Percentiles rank a stretch among this genome's conserved stretches.
Evolutionary conservation across 2,797 vertebrate genomes (phyloP).

Genomic region (Premnoplex brunnescens): DNA sequence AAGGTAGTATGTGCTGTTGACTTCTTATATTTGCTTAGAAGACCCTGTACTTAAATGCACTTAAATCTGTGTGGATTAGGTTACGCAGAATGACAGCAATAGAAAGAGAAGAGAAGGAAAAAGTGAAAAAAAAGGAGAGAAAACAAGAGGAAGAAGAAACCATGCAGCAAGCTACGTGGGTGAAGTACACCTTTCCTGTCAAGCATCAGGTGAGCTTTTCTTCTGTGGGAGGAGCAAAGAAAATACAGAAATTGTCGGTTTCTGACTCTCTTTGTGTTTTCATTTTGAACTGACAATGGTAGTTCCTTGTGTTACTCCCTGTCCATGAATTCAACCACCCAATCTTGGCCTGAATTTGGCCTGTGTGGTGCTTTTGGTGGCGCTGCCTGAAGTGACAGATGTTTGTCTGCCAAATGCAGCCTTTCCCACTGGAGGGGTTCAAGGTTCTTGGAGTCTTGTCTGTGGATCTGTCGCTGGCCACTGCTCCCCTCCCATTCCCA

Average conservation of each 20-base stretch:
- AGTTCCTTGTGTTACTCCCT: not conserved
- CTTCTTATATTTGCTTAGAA: not conserved
- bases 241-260: not conserved
- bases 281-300: not conserved
- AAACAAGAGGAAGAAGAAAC: constrained; percentile 98
- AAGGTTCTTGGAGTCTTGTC: not conserved
- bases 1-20: not conserved
- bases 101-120: constrained; percentile 97
- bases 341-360: not conserved
- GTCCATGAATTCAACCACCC: not conserved
- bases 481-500: not conserved
- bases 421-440: not conserved
- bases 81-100: constrained; percentile 96
- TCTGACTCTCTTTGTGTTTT: not conserved
- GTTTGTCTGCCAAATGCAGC: not conserved
- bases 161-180: constrained; percentile 97
- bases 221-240: not conserved
- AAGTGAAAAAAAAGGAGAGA: constrained; percentile 95
- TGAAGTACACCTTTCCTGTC: constrained; percentile 97
- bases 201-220: constrained; percentile 89
- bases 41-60: not conserved
- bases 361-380: not conserved
- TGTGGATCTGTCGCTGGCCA: not conserved
- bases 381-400: not conserved
- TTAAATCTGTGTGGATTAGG: constrained; percentile 67